Evolutionary conservation across 2,113 vertebrate genomes (phyloP).

Genomic region (Aptenodytes patagonicus): DNA sequence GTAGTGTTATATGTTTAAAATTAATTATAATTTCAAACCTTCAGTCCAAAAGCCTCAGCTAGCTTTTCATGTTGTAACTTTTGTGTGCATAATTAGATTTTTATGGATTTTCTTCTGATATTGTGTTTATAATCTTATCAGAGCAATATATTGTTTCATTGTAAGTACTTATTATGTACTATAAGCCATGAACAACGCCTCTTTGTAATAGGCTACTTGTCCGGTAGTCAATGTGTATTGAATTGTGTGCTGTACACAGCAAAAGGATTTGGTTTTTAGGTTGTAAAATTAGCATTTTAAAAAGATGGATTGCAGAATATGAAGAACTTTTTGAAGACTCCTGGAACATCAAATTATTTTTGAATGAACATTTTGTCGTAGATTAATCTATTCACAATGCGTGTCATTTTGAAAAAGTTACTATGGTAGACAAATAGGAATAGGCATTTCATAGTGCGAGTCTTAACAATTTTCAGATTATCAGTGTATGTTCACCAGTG

Average conservation of each 20-base stretch:
- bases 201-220: slow-evolving; percentile 23
- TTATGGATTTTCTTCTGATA: slow-evolving; percentile 66
- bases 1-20: slow-evolving; percentile 53
- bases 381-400: slow-evolving; percentile 3
- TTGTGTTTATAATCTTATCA: slow-evolving; percentile 64
- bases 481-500: not conserved
- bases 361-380: not conserved
- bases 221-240: slow-evolving; percentile 11
- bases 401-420: not conserved
- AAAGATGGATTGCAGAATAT: slow-evolving; percentile 21
- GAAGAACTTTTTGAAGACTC: not conserved
- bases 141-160: slow-evolving; percentile 36
- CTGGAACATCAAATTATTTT: slow-evolving; percentile 5
- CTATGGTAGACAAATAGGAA: not conserved
- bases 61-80: slow-evolving; percentile 42
- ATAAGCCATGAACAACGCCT: not conserved
- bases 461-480: not conserved
- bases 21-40: slow-evolving; percentile 58
- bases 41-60: slow-evolving; percentile 24
- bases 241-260: not conserved
- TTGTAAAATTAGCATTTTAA: slow-evolving; percentile 46
- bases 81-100: slow-evolving; percentile 56
- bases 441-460: not conserved
- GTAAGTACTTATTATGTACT: slow-evolving; percentile 44
- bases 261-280: slow-evolving; percentile 6